These are phyloP conservation scores for Tiliacea citrago DNA, from an alignment of 2,888 invertebrate genomes.

Conservation along the genomic window DNA sequence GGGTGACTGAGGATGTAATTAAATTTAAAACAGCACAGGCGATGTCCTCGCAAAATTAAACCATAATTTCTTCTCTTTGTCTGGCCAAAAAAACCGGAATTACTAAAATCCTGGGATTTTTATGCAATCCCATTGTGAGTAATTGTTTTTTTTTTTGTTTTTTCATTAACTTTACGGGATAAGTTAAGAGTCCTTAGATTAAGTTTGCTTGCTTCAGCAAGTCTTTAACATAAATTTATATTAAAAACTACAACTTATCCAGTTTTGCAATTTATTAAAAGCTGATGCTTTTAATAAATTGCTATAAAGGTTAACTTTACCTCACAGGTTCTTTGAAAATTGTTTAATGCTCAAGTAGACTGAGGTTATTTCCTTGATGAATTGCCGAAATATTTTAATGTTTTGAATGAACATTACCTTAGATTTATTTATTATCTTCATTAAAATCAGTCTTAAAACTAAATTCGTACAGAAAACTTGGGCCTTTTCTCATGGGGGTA, in stretches of 20 bases:
- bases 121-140: slow-evolving; percentile 24
- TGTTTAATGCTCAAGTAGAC: background rate
- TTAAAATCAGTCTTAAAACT: background rate
- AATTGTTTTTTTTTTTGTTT: slow-evolving; percentile 21
- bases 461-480: background rate
- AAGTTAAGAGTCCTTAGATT: background rate
- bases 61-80: slow-evolving; percentile 50
- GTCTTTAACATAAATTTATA: background rate
- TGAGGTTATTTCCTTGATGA: background rate
- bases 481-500: background rate
- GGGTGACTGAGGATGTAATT: slow-evolving; percentile 56
- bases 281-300: no score
- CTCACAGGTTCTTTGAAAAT: slow-evolving; percentile 1
- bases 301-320: no score
- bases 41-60: slow-evolving; percentile 64
- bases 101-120: slow-evolving; percentile 35
- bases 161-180: slow-evolving; percentile 2
- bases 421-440: background rate
- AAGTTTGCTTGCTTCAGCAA: background rate
- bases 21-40: slow-evolving; percentile 66
- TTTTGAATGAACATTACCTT: background rate
- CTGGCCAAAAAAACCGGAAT: slow-evolving; percentile 47
- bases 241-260: background rate
- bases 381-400: background rate
- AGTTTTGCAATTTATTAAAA: no score